Evolutionary conservation across 2,888 invertebrate genomes (phyloP).

Genomic region (Sialis fuliginosa): DNA sequence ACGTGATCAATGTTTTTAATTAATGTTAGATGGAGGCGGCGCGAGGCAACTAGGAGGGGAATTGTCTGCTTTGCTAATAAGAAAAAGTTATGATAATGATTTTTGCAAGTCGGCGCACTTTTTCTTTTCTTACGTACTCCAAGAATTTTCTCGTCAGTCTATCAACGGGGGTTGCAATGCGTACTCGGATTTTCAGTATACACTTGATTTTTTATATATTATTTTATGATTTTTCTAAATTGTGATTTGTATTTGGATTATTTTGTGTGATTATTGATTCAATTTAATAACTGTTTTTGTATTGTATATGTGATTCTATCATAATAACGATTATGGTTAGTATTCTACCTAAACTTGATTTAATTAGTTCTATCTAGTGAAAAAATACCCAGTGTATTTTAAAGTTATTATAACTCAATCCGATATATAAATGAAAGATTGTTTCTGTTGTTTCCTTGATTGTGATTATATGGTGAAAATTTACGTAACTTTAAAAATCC

Average conservation of each 20-base stretch:
- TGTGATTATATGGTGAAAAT: no score
- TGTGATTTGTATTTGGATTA: neutral
- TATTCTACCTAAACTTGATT: no score
- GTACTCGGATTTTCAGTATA: constrained; percentile 6
- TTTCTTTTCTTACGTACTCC: constrained; percentile 10
- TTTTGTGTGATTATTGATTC: no score
- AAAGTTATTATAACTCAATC: no score
- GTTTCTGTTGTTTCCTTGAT: no score
- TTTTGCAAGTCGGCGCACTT: constrained; percentile 25
- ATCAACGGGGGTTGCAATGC: constrained; percentile 13
- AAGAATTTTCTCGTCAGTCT: constrained; percentile 14
- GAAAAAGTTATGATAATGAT: constrained; percentile 28
- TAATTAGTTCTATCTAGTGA: no score
- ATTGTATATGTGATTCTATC: no score
- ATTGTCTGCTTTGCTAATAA: constrained; percentile 27
- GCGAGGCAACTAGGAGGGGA: constrained; percentile 13
- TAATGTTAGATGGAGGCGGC: constrained; percentile 14
- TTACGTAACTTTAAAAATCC: no score
- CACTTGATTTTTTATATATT: neutral
- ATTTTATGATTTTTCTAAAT: neutral
- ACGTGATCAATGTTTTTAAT: constrained; percentile 21
- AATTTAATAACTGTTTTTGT: no score
- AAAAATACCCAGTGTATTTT: no score
- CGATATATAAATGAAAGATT: no score
- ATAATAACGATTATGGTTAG: no score